A percentile compares a stretch with the other conserved stretches of the same genome.
Conservation (phyloP, 2,797 vertebrate species). For the Petrocephalus sullivani region DNA sequence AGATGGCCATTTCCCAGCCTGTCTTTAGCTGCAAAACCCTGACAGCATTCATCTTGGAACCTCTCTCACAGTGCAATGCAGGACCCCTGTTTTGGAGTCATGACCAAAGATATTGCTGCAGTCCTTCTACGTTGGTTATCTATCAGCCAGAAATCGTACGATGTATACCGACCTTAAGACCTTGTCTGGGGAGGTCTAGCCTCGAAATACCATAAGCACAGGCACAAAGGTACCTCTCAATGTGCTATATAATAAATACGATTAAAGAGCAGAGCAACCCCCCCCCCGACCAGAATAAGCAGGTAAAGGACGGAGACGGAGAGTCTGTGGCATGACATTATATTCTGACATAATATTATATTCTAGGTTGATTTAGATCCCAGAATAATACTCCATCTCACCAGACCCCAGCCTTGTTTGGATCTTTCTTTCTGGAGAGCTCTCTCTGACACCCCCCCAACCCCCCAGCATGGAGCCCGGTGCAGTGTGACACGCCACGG, state of each 20-base stretch:
- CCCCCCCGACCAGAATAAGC: neutral
- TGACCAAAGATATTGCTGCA: neutral
- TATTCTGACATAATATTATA: neutral
- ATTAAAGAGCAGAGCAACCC: neutral
- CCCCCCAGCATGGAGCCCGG: neutral
- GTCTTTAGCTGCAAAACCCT: neutral
- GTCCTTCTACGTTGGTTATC: neutral
- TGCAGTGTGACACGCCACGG: neutral
- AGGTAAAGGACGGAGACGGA: neutral
- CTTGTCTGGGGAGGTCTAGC: too few species aligned
- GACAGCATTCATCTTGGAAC: neutral
- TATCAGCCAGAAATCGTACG: neutral
- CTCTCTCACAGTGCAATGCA: neutral
- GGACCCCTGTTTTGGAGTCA: neutral
- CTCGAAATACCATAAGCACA: neutral
- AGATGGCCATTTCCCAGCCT: neutral
- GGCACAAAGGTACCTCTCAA: neutral
- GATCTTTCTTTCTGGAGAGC: neutral
- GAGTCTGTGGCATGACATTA: neutral
- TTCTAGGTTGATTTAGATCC: neutral
- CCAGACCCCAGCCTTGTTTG: neutral
- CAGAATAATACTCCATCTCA: neutral
- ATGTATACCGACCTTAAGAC: neutral
- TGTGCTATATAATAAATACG: slow-evolving; percentile 15
- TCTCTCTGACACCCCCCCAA: neutral